Base-by-base conservation (phyloP, 2,797 vertebrate genomes). In the Threskiornis aethiopicus region DNA sequence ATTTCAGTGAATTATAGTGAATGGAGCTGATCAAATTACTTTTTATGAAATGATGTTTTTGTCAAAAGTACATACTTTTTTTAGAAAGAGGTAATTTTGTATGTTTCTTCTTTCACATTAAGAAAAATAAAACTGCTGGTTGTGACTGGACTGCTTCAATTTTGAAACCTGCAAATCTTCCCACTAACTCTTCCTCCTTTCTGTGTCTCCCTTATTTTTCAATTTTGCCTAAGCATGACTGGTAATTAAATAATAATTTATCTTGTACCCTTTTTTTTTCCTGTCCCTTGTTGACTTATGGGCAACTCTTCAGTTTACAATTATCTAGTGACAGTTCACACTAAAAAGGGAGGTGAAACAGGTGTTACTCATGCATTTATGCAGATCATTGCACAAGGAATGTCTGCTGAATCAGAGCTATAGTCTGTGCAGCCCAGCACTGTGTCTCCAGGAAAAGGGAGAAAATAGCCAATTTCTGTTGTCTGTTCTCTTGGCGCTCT, bases 181-280 rank as follows among this genome's bases (percentile, higher is more conserved):
- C 16, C 21, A 44, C 25, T 76, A 59, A 35, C 6, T 39, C 11
- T 16, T 71, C 4, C 22, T 64, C 7, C 10, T 70, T 75, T 87
- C 14, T 61, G 3, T 15, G 11, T 25, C 7, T 72, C 18, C 7
- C 6, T 55, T 37, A 58, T 8, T 66, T 87, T 44, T 52, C 22
- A 37, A 5, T 85, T 72, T 79, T 78, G 16, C 2, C 1, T 55
- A 28, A 75, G 49, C 10, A 7, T 83, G 42, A 37, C 17, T 61
- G 6, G 4, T 52, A 35, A 52, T 61, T 41, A 76, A 64, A 65
- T 37, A 69, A 62, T 65, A 41, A 41, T 57, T 7, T 46, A 6
- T 57, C 5, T 58, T 16, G 8, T 35, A 14, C 4, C 1, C 6
- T 4, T 12, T 19, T 54, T 66, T 29, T 2, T 0, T 0, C 6